These are phyloP conservation scores for Coendou prehensilis DNA, from an alignment of 2,797 vertebrate species.

Conservation along the genomic window DNA sequence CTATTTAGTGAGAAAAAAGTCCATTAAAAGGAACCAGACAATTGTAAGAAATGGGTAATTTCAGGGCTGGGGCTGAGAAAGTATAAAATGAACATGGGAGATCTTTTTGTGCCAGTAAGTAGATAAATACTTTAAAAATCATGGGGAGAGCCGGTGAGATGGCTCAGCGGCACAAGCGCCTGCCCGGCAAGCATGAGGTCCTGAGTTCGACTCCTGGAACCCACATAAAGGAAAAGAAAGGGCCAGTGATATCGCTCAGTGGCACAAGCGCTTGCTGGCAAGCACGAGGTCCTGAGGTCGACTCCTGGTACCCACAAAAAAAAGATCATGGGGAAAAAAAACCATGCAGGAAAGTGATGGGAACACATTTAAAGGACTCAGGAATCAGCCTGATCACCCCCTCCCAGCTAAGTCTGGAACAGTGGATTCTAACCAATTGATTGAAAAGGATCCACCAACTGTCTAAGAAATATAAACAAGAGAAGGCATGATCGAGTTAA, in stretches of 20 bases:
- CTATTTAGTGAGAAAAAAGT: too few relatives aligned
- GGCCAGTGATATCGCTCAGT: too few relatives aligned
- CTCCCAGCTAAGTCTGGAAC: neutral
- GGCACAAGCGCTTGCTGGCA: too few relatives aligned
- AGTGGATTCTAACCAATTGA: neutral
- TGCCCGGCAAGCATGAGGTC: too few relatives aligned
- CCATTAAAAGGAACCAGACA: too few relatives aligned
- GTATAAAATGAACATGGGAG: neutral
- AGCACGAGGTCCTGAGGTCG: too few relatives aligned
- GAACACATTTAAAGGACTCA: neutral
- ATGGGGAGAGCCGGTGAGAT: neutral
- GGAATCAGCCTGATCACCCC: neutral
- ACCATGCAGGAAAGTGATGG: neutral
- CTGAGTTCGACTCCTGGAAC: too few relatives aligned
- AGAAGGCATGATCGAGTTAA: neutral
- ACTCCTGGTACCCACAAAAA: too few relatives aligned
- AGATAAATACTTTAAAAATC: constrained; percentile 22
- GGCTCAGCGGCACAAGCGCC: too few relatives aligned
- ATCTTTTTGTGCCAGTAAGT: constrained; percentile 33
- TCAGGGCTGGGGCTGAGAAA: neutral
- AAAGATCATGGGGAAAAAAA: neutral
- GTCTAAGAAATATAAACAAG: neutral
- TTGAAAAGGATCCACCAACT: neutral
- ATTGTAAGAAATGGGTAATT: neutral
- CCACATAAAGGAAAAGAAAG: too few relatives aligned